Conservation (phyloP, 2,113 vertebrate genomes). For the Petaurus breviceps region DNA sequence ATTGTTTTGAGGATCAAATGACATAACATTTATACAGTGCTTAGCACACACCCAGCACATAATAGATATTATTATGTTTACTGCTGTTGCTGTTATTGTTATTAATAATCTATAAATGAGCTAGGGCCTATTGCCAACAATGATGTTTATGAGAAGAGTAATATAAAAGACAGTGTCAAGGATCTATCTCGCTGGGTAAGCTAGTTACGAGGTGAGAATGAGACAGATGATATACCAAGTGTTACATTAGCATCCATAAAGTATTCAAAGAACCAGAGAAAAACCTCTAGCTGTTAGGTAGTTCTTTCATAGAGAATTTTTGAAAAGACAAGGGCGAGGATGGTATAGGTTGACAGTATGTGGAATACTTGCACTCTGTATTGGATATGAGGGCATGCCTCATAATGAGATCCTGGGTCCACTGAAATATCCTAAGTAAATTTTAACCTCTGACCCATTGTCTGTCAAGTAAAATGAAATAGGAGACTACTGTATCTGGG, state of each 20-base stretch:
- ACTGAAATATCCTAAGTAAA: background rate
- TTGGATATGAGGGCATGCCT: background rate
- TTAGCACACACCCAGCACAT: background rate
- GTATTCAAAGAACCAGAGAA: background rate
- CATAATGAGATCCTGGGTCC: background rate
- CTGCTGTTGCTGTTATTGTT: background rate
- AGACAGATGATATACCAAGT: background rate
- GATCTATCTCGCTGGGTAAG: background rate
- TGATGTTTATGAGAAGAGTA: background rate
- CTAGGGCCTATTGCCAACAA: background rate
- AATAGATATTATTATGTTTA: background rate
- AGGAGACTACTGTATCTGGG: background rate
- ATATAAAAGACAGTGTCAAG: background rate
- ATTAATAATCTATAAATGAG: background rate
- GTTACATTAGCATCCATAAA: background rate
- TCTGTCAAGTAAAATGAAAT: background rate
- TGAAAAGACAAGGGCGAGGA: background rate
- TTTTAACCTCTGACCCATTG: background rate
- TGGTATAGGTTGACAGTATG: background rate
- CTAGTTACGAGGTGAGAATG: background rate
- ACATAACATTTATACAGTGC: background rate
- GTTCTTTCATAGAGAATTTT: background rate
- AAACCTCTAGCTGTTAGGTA: background rate
- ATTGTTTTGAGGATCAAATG: background rate
- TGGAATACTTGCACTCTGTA: background rate